A percentile compares a stretch with the other conserved stretches of the same genome.
phyloP scores from a whole-genome alignment of 2,797 vertebrate genomes.

The Cetoscarus ocellatus region DNA sequence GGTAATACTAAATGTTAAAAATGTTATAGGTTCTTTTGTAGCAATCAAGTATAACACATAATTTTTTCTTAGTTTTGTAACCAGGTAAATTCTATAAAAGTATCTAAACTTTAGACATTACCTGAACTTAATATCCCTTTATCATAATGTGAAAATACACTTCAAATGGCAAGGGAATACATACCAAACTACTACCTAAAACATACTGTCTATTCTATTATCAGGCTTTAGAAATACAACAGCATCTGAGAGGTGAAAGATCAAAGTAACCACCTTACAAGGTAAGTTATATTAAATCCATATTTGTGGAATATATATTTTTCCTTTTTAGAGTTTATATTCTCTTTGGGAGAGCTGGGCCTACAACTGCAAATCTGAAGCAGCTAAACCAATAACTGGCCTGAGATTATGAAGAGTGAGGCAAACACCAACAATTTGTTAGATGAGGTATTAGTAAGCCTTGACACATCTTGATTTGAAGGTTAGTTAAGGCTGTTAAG shows the following conservation, averaged over 20 bases:
- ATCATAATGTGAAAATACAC: neutral
- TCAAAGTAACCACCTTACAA: no score
- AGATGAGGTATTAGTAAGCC: constrained; percentile 2
- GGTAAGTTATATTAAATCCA: neutral
- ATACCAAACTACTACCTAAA: neutral
- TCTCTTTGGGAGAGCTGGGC: neutral
- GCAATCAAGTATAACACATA: no score
- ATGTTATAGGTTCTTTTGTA: neutral
- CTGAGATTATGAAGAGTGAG: constrained; percentile 9
- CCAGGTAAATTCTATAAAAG: neutral
- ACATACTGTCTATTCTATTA: neutral
- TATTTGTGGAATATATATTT: neutral
- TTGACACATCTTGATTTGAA: constrained; percentile 19
- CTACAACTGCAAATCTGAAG: constrained; percentile 5
- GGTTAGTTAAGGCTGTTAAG: constrained; percentile 27
- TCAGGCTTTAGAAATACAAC: neutral
- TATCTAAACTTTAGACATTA: neutral
- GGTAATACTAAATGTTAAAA: neutral
- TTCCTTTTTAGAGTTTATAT: neutral
- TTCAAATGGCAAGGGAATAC: neutral
- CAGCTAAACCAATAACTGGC: neutral
- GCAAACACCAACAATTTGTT: constrained; percentile 16
- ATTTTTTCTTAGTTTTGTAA: neutral
- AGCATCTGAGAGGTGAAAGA: neutral
- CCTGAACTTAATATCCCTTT: no score